These are phyloP conservation scores for Myiotriccus ornatus DNA, from an alignment of 2,797 vertebrate genomes.

Conservation along the genomic window DNA sequence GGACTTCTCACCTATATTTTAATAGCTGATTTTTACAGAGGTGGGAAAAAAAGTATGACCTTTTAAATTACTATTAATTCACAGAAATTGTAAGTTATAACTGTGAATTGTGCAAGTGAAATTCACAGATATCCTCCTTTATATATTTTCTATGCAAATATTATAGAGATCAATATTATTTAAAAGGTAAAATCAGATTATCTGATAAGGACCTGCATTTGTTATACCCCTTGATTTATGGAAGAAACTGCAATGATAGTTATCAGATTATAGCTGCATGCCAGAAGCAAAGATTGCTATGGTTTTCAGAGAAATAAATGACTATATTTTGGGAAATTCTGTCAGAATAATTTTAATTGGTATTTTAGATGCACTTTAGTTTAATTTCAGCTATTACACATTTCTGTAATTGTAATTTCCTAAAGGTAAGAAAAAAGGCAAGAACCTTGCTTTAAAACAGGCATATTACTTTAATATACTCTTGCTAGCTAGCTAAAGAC, in stretches of 20 bases:
- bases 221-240: neutral
- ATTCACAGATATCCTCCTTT: neutral
- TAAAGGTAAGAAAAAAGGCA: neutral
- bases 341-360: neutral
- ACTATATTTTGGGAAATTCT: neutral
- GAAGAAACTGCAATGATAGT: neutral
- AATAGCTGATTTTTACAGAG: slow-evolving; percentile 30
- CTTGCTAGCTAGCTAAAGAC: neutral
- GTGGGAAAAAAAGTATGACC: neutral
- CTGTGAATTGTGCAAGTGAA: slow-evolving; percentile 9
- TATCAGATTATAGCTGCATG: neutral
- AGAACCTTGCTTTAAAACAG: neutral
- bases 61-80: slow-evolving; percentile 25
- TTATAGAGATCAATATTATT: neutral
- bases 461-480: neutral
- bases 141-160: neutral
- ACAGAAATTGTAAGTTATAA: slow-evolving; percentile 35
- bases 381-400: neutral
- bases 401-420: neutral
- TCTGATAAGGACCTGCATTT: neutral
- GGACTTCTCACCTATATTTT: neutral
- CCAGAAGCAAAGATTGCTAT: neutral
- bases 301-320: neutral
- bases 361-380: neutral
- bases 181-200: neutral